Base-by-base conservation (phyloP, 2,888 invertebrate species). In the Chrysina gloriosa region DNA sequence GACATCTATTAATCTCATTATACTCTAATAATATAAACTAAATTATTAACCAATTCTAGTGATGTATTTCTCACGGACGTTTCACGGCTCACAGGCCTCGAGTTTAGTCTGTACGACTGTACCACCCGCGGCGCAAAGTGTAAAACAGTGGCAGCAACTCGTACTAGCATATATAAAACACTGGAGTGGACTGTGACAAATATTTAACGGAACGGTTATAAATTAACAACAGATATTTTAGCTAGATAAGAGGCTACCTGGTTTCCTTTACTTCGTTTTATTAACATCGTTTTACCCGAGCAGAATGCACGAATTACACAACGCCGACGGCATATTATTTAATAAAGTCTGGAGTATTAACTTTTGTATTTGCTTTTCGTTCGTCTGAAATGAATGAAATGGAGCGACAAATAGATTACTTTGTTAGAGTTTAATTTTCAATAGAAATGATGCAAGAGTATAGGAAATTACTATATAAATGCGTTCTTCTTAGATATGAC, bases 71-170 rank as follows among this genome's bases (percentile, higher is more conserved):
- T 47, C 16, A 21, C 25, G 23, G 16, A 27, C 25, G 27, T 31
- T 16, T 29, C 25, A 29, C 29, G 39, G 25, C 39, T 47, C 47
- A 36, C 27, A 58, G 25, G 29, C 21, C 34, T 29, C 36, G 48
- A 9, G 58, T 58, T 58, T 36, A 61, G 31, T 47, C 61, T 75
- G 74, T 70, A 63, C 78, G 70, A 75, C 77, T 78, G 76, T 77
- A 79, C 80, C 78, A 70, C 81, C 79, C 69, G 78, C 72, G 67
- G 80, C 65, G 78, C 65, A 48, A 61, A 71, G 82, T 80, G 82
- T 82, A 81, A 81, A 82, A 81, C 82, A 81, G 82, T 82, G 82
- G 82, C 82, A 81, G 80, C 77, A 77, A 78, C 79, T 77, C 78
- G 77, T 78, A 78, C 77, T 77, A 80, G 79, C 79, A 79, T 80